Evolutionary conservation across 1,140 invertebrate genomes (phyloP), one percentile per base, ranked within the genome.

Genomic region (Magallana angulata): DNA sequence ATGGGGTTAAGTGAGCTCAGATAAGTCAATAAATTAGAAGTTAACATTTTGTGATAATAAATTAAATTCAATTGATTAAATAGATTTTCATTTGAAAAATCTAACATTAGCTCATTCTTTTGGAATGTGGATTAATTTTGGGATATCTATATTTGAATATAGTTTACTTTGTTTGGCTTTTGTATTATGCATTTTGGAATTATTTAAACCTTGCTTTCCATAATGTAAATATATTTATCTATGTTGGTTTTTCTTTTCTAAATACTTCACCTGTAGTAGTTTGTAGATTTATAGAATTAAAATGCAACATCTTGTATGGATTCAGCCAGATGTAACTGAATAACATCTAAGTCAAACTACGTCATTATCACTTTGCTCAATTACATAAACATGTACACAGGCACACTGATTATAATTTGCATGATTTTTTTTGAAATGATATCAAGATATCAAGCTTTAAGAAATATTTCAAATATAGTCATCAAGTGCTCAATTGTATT

Each of bases 381-480:
- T 30, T 71, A 71, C 68, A 71, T 36, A 71, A 48, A 48, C 36
- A 36, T 36, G 36, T 71, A 71, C n/a, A 62, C 14, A 71, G 36
- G 68, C 68, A 71, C 68, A 71, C 36, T 71, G 68, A 71, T 71
- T 71, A 71, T 71, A 71, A 30, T 24, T 68, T 71, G 68, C 68
- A 71, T 71, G 68, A 71, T 30, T 71, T 36, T 6, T 71, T 24
- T 11, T 4, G 4, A 30, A 68, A 24, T 68, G 64, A 24, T 71
- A 24, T 71, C 68, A 71, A n/a, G n/a, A n/a, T n/a, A n/a, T n/a
- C n/a, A n/a, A n/a, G 68, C 68, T 71, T 71, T 71, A 71, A 71
- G 68, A 71, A 24, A 30, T 71, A 30, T 30, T 71, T 18, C 24
- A 36, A 71, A 71, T 24, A 11, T 71, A 71, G 12, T 71, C 68